Evolutionary conservation across 2,797 vertebrate genomes (phyloP).

Genomic region (Sorex maritimensis): DNA sequence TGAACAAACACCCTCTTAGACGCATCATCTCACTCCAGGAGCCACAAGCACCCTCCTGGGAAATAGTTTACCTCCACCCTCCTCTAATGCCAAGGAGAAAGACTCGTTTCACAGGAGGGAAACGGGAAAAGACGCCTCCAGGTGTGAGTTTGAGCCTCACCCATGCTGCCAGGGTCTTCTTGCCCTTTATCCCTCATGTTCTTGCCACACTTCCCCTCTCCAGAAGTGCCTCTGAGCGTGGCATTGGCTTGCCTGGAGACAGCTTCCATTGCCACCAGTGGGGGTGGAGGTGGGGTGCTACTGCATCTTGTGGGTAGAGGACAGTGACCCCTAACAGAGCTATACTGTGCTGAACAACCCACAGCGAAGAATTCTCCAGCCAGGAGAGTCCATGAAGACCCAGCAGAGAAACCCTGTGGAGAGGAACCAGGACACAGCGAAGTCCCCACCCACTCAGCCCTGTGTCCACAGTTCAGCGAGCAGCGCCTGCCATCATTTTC

Average conservation of each 20-base stretch:
- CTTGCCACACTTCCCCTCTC: neutral
- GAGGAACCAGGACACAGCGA: neutral
- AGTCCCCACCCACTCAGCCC: neutral
- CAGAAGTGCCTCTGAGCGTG: neutral
- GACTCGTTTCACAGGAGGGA: neutral
- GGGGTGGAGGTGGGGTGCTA: rapidly evolving
- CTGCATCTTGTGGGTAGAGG: neutral
- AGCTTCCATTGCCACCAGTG: neutral
- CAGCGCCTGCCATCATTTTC: neutral
- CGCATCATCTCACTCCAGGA: neutral
- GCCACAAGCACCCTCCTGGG: neutral
- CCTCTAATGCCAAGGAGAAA: neutral
- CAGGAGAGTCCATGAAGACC: neutral
- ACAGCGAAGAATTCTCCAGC: neutral
- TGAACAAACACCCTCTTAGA: neutral
- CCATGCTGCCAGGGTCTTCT: neutral
- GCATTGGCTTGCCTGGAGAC: conserved; percentile 11
- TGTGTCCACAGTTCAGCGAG: neutral
- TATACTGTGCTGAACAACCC: too few species aligned
- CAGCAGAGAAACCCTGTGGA: neutral
- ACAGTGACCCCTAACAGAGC: neutral
- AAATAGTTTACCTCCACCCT: neutral
- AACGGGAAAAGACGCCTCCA: neutral
- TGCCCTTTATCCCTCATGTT: neutral
- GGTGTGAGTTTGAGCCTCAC: neutral